Conservation (phyloP, 2,113 vertebrate species). For the Tetrao urogallus region DNA sequence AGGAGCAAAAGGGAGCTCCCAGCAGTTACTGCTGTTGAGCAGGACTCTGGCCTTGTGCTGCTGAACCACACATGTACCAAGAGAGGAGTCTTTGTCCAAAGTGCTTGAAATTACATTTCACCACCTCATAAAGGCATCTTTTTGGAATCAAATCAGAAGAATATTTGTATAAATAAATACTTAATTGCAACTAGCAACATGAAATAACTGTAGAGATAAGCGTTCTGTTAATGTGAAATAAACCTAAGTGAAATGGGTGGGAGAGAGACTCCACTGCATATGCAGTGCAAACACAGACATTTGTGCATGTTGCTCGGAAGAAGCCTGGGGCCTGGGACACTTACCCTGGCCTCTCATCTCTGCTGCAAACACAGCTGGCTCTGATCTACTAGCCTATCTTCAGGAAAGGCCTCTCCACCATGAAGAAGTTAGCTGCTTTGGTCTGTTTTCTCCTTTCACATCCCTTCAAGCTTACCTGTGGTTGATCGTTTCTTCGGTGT, state of each 20-base stretch:
- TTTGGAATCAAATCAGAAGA: neutral
- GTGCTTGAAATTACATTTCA: neutral
- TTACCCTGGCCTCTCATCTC: neutral
- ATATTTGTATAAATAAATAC: neutral
- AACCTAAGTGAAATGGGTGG: neutral
- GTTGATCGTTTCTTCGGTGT: slow-evolving; percentile 91
- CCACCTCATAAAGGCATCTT: neutral
- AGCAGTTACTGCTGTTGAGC: neutral
- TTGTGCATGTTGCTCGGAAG: neutral
- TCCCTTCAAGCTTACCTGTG: slow-evolving; percentile 77
- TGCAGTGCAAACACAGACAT: neutral
- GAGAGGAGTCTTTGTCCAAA: neutral
- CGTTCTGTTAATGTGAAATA: neutral
- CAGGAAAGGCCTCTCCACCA: neutral
- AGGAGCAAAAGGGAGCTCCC: neutral
- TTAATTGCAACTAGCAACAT: neutral
- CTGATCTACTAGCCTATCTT: neutral
- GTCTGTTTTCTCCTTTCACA: rapidly evolving
- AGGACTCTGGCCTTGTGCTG: neutral
- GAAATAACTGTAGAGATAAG: neutral
- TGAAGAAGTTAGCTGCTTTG: rapidly evolving
- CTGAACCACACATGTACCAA: neutral
- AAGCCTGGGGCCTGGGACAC: neutral
- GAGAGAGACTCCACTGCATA: neutral
- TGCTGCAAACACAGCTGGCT: neutral